phyloP scores from a whole-genome alignment of 2,888 invertebrate genomes.

The Sminthurinus aureus region DNA sequence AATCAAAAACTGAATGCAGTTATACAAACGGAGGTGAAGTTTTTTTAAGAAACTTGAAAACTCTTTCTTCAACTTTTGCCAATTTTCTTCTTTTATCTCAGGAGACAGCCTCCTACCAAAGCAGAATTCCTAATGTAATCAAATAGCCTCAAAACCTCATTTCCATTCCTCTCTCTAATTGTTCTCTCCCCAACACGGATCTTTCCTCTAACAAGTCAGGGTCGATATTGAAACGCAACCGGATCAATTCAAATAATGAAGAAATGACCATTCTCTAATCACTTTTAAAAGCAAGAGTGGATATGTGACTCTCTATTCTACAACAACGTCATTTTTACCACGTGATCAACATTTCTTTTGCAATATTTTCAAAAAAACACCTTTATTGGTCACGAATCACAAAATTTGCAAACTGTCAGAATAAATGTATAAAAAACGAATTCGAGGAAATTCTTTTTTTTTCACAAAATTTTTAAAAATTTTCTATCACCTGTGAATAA shows the following conservation, averaged over 20 bases:
- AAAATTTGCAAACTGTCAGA: too few species aligned
- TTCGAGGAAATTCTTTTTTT: too few species aligned
- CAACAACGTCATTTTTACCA: too few species aligned
- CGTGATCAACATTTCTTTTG: too few species aligned
- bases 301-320: background rate
- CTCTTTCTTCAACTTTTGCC: constrained; percentile 13
- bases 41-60: background rate
- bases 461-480: too few species aligned
- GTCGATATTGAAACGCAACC: too few species aligned
- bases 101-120: background rate
- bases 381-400: too few species aligned
- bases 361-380: too few species aligned
- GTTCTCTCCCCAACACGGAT: constrained; percentile 20
- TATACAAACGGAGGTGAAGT: too few species aligned
- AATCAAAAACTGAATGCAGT: background rate
- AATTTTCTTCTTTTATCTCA: constrained; percentile 6
- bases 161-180: background rate
- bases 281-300: background rate
- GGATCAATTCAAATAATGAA: constrained; percentile 1
- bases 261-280: background rate
- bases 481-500: too few species aligned
- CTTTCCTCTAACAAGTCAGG: background rate
- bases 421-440: too few species aligned
- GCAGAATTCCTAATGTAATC: constrained; percentile 22
- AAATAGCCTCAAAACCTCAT: constrained; percentile 24